These are phyloP conservation scores for Peromyscus nudipes DNA, from an alignment of 2,797 vertebrate genomes.

Conservation along the genomic window DNA sequence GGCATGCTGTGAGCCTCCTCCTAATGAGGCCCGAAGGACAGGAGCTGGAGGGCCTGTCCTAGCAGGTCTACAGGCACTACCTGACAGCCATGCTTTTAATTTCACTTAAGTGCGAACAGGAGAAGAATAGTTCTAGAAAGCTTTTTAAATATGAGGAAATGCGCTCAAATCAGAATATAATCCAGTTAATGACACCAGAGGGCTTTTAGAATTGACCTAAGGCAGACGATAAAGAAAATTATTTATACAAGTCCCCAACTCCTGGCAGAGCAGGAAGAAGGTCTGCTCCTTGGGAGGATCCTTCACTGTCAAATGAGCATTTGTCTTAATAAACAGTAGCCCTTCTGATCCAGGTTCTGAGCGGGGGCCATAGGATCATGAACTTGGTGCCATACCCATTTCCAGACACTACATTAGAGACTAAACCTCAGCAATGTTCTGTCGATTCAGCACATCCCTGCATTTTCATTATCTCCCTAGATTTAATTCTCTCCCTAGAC, in stretches of 20 bases:
- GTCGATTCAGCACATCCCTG: not conserved
- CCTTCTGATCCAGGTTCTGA: constrained; percentile 30
- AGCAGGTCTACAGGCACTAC: constrained; percentile 86
- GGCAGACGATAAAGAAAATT: constrained; percentile 65
- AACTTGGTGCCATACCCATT: not conserved
- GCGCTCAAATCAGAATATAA: constrained; percentile 71
- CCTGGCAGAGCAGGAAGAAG: not conserved
- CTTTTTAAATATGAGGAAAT: constrained; percentile 84
- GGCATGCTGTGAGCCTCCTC: constrained; percentile 88
- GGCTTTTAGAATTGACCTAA: constrained; percentile 79
- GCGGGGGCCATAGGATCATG: not conserved
- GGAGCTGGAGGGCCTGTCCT: constrained; percentile 87
- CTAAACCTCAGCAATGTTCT: not conserved
- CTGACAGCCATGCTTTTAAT: constrained; percentile 88
- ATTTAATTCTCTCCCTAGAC: not conserved
- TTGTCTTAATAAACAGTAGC: constrained; percentile 61
- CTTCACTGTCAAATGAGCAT: constrained; percentile 26
- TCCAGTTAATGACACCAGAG: constrained; percentile 79
- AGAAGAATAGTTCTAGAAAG: constrained; percentile 80
- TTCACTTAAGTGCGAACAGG: constrained; percentile 87
- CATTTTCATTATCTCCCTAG: not conserved
- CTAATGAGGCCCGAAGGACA: constrained; percentile 90
- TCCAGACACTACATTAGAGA: not conserved
- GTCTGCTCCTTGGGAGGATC: constrained; percentile 57
- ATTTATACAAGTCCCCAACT: constrained; percentile 7